phyloP scores from a whole-genome alignment of 2,888 invertebrate genomes.

The Parnassius glacialis region DNA sequence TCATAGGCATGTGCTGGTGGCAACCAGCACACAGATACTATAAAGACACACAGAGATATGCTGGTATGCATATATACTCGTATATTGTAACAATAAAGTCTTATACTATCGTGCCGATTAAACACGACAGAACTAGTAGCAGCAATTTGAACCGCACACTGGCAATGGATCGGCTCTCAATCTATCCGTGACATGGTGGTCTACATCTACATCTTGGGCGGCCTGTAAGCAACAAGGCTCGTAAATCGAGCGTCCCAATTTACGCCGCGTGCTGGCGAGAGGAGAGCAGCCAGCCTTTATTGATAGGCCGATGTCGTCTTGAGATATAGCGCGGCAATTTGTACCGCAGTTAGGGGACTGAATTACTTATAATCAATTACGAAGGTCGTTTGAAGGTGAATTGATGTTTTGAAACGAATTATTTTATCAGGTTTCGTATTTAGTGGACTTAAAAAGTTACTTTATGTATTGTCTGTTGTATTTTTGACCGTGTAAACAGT shows the following conservation, averaged over 20 bases:
- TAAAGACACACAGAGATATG: too few relatives aligned
- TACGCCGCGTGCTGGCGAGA: slow-evolving; percentile 33
- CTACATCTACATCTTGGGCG: slow-evolving; percentile 30
- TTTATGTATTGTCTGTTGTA: too few relatives aligned
- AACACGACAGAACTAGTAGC: slow-evolving; percentile 21
- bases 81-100: too few relatives aligned
- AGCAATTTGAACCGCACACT: slow-evolving; percentile 24
- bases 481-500: too few relatives aligned
- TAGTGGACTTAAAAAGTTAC: too few relatives aligned
- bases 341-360: slow-evolving; percentile 37
- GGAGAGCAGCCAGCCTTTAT: slow-evolving; percentile 46
- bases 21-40: too few relatives aligned
- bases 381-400: slow-evolving; percentile 20
- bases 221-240: slow-evolving; percentile 30
- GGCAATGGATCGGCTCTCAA: slow-evolving; percentile 30
- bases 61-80: too few relatives aligned
- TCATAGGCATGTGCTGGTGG: too few relatives aligned
- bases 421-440: too few relatives aligned
- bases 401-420: slow-evolving; percentile 28
- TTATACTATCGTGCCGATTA: slow-evolving; percentile 5
- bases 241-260: slow-evolving; percentile 43
- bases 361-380: slow-evolving; percentile 47
- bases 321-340: slow-evolving; percentile 66
- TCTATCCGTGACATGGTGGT: slow-evolving; percentile 32
- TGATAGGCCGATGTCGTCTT: slow-evolving; percentile 72